phyloP scores from a whole-genome alignment of 1,140 invertebrate genomes.

The Procambarus virginalis region DNA sequence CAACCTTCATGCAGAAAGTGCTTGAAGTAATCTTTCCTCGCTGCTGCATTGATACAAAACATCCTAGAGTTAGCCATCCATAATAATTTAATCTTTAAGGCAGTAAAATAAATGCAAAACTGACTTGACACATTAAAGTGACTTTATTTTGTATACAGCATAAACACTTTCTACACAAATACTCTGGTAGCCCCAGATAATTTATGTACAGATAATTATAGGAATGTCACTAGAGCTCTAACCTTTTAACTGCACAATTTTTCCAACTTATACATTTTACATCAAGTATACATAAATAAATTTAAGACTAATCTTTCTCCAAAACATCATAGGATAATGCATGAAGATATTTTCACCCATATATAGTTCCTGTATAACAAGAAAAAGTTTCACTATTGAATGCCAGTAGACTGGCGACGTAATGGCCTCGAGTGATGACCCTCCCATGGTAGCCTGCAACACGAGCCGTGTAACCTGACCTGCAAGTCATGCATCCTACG shows the following conservation, averaged over 20 bases:
- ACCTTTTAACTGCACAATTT: constrained; percentile 31
- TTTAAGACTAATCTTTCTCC: background rate
- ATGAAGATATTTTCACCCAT: background rate
- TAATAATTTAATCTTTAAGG: background rate
- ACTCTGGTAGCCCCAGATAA: constrained; percentile 16
- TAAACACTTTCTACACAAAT: constrained; percentile 35
- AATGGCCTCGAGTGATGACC: background rate
- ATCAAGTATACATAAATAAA: background rate
- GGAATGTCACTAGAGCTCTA: constrained; percentile 54
- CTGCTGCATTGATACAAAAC: too few species aligned
- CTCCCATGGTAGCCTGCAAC: constrained; percentile 11
- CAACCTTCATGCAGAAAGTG: too few species aligned
- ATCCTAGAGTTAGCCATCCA: too few species aligned
- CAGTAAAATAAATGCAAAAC: background rate
- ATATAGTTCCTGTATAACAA: background rate
- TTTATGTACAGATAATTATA: constrained; percentile 55
- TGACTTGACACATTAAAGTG: constrained; percentile 34
- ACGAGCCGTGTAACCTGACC: constrained; percentile 40
- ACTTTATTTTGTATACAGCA: constrained; percentile 52
- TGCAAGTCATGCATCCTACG: constrained; percentile 20
- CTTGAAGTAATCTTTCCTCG: too few species aligned
- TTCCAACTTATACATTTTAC: background rate
- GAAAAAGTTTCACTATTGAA: background rate
- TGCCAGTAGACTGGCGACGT: background rate
- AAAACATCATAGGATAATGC: background rate